Conservation (phyloP, 30 jellyfish, hydroid and myxozoan genomes). For the Phacellophora camtschatica region DNA sequence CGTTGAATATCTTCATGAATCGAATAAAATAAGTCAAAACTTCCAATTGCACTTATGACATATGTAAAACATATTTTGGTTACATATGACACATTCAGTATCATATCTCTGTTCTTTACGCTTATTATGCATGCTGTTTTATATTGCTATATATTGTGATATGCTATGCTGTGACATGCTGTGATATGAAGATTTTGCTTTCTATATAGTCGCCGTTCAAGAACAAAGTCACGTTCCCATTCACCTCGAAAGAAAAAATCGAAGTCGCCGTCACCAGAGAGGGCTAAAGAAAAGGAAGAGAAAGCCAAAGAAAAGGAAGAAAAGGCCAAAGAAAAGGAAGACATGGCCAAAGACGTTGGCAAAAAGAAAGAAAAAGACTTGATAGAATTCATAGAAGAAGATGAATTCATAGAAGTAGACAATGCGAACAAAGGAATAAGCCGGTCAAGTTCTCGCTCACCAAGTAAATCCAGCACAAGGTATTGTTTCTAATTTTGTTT, state of each 20-base stretch:
- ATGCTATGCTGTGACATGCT: neutral
- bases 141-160: neutral
- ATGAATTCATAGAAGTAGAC: no score
- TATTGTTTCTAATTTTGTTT: neutral
- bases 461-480: conserved; percentile 30
- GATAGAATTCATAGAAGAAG: no score
- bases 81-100: no score
- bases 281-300: conserved; percentile 8
- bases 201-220: neutral
- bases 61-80: no score
- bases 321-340: neutral
- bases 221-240: conserved; percentile 28
- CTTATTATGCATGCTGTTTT: neutral
- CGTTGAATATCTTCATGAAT: no score
- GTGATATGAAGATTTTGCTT: neutral
- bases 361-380: no score
- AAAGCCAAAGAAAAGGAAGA: conserved; percentile 5
- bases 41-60: no score
- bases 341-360: neutral
- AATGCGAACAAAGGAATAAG: no score
- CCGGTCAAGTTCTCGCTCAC: conserved; percentile 48
- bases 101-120: no score
- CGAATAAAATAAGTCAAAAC: no score
- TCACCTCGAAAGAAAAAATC: conserved; percentile 47
- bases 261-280: conserved; percentile 30